phyloP scores from a whole-genome alignment of 1,140 invertebrate species.

The Plectus sambesii region DNA sequence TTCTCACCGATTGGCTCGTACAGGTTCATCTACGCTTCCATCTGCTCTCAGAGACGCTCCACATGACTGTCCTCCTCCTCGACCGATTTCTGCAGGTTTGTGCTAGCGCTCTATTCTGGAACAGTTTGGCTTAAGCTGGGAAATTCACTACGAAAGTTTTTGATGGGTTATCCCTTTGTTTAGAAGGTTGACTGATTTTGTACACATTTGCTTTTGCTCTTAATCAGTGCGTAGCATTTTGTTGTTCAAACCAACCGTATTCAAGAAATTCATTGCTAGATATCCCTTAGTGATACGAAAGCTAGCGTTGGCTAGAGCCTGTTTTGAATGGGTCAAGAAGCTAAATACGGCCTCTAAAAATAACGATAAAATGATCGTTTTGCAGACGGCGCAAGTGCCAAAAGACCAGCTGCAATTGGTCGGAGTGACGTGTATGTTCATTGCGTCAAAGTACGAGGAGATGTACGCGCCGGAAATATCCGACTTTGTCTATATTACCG shows the following conservation, averaged over 20 bases:
- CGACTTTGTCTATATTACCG: slow-evolving; percentile 84
- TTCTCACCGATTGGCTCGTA: slow-evolving; percentile 82
- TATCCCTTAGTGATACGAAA: no score
- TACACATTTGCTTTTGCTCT: no score
- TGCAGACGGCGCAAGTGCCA: not conserved
- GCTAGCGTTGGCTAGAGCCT: no score
- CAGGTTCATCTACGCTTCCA: slow-evolving; percentile 79
- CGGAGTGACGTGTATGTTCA: slow-evolving; percentile 75
- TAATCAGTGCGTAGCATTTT: no score
- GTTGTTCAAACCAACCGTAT: no score
- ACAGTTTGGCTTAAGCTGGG: not conserved
- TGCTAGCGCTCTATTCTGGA: not conserved
- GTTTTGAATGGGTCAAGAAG: no score
- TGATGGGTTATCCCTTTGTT: not conserved
- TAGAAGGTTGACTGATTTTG: no score
- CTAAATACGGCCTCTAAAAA: no score
- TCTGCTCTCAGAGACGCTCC: slow-evolving; percentile 76
- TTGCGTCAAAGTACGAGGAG: slow-evolving; percentile 91
- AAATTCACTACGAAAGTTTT: not conserved
- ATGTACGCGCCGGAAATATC: slow-evolving; percentile 72
- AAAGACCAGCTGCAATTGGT: slow-evolving; percentile 69
- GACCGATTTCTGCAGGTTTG: slow-evolving; percentile 77
- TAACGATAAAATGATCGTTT: no score
- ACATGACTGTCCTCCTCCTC: slow-evolving; percentile 71
- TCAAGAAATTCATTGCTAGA: no score